phyloP scores from a whole-genome alignment of 1,140 invertebrate species.

The Hypsibius dujardini region DNA sequence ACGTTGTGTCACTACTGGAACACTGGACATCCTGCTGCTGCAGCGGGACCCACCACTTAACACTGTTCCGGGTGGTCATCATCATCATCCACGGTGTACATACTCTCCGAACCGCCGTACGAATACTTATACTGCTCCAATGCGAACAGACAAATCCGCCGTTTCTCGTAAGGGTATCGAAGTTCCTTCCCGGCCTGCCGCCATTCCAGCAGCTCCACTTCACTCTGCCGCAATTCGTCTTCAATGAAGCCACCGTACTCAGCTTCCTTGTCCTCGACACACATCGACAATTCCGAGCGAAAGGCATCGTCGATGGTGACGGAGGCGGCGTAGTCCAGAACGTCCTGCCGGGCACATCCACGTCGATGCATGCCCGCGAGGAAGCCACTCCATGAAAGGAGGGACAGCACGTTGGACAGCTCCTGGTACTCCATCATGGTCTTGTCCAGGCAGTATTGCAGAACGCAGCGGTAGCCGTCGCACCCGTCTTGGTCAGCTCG shows the following conservation, averaged over 20 bases:
- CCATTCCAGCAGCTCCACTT: conserved; percentile 71
- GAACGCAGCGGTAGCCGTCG: conserved; percentile 39
- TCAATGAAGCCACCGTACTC: conserved; percentile 59
- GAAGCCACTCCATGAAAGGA: conserved; percentile 87
- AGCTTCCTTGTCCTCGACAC: conserved; percentile 64
- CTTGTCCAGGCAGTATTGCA: conserved; percentile 72
- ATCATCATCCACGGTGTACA: too few species aligned
- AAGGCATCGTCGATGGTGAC: conserved; percentile 73
- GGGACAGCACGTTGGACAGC: conserved; percentile 85
- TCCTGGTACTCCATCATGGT: conserved; percentile 93
- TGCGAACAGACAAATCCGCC: conserved; percentile 74
- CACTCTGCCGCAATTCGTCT: conserved; percentile 58
- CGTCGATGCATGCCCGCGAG: conserved; percentile 67
- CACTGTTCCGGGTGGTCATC: too few species aligned
- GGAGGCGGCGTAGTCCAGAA: conserved; percentile 81
- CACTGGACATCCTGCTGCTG: too few species aligned
- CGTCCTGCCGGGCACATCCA: conserved; percentile 72
- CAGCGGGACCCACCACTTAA: too few species aligned
- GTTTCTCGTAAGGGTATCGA: conserved; percentile 82
- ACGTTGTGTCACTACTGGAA: too few species aligned
- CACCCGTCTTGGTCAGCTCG: too few species aligned
- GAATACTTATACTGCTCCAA: conserved; percentile 27
- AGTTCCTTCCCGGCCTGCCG: conserved; percentile 70
- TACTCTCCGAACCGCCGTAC: too few species aligned
- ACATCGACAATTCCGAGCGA: conserved; percentile 83